Evolutionary conservation across 2,888 invertebrate species (phyloP).

Genomic region (Lithophane ornitopus): DNA sequence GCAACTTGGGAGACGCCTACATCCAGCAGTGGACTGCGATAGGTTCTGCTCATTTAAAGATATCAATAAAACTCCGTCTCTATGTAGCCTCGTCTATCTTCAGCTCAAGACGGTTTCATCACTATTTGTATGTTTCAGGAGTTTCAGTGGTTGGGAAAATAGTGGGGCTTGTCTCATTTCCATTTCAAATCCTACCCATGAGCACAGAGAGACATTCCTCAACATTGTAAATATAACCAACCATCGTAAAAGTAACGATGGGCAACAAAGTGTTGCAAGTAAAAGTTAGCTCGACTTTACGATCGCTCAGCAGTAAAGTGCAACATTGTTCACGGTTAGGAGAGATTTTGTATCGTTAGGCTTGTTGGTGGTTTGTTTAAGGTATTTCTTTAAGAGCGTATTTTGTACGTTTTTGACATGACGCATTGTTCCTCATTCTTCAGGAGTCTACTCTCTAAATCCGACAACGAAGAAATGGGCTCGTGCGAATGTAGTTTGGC

Average conservation of each 20-base stretch:
- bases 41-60: no score
- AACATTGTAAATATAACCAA: slow-evolving; percentile 55
- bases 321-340: slow-evolving; percentile 51
- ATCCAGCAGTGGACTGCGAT: no score
- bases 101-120: no score
- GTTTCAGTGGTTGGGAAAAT: background rate
- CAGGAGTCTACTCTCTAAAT: no score
- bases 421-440: no score
- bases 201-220: slow-evolving; percentile 17
- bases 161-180: background rate
- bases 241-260: slow-evolving; percentile 47
- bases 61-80: no score
- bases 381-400: background rate
- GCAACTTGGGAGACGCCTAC: no score
- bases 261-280: slow-evolving; percentile 55
- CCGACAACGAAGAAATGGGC: no score
- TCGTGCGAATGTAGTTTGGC: no score
- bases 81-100: no score
- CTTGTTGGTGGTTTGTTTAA: slow-evolving; percentile 18
- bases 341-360: slow-evolving; percentile 44
- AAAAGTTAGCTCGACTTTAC: slow-evolving; percentile 59
- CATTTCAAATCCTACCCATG: slow-evolving; percentile 30
- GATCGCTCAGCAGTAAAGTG: slow-evolving; percentile 47
- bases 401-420: background rate
- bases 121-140: background rate